phyloP scores from a whole-genome alignment of 2,113 vertebrate genomes.

The Sorex araneus region DNA sequence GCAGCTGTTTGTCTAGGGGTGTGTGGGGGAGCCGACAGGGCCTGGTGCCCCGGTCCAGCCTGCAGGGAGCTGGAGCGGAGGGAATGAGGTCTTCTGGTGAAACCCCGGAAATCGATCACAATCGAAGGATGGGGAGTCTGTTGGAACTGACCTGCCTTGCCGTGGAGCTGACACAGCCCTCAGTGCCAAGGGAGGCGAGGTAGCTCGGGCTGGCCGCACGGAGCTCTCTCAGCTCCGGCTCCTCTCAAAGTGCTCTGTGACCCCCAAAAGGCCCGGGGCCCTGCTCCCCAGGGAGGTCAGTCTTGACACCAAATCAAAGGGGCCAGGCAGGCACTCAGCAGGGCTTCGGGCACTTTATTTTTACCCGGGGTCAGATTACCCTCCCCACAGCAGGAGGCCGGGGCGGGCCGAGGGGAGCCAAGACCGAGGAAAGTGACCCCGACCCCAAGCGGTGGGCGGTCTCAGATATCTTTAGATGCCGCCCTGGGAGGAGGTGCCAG shows the following conservation, averaged over 20 bases:
- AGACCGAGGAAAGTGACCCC: slow-evolving; percentile 71
- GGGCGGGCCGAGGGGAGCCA: slow-evolving; percentile 65
- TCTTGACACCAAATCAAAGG: background rate
- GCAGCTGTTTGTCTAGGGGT: background rate
- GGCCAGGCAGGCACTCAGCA: background rate
- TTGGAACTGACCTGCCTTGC: too few relatives aligned
- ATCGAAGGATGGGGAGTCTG: background rate
- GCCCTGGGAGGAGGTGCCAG: background rate
- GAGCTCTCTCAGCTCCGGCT: background rate
- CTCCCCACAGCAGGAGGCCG: slow-evolving; percentile 64
- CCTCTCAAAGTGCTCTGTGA: background rate
- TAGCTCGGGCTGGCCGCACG: too few relatives aligned
- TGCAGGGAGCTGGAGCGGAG: background rate
- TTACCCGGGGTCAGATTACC: slow-evolving; percentile 81
- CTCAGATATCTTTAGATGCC: slow-evolving; percentile 73
- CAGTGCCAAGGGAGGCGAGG: too few relatives aligned
- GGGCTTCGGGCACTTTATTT: slow-evolving; percentile 71
- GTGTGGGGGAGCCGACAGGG: too few relatives aligned
- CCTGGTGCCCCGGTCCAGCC: background rate
- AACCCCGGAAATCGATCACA: slow-evolving; percentile 11
- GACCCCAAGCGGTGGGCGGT: background rate
- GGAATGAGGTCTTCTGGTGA: background rate
- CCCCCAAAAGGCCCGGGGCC: background rate
- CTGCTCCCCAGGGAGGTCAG: background rate
- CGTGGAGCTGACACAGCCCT: too few relatives aligned